Evolutionary conservation across 2,797 vertebrate species (phyloP), one percentile per base, ranked within the genome.

Genomic region (Clarias platycephalus): DNA sequence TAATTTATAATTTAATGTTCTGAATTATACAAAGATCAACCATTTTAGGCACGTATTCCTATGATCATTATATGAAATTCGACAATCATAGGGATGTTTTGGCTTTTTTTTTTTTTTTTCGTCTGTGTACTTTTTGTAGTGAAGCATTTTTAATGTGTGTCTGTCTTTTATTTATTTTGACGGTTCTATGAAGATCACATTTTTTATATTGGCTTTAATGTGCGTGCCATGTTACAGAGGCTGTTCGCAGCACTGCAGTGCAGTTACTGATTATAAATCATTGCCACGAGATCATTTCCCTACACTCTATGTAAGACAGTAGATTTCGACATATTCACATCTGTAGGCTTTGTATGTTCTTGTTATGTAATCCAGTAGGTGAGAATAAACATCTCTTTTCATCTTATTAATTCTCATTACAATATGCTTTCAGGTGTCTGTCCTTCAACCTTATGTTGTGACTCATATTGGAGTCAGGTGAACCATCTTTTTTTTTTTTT

Each of bases 11-110:
- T 83, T 83, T 63, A 83, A 49, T 74, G 18, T 31, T 20, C 58
- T 53, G 70, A 83, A 49, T 80, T 66, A 71, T 20, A 76, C 28
- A 67, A 81, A 28, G 83, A 81, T 58, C 44, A 83, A 28, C 28
- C 18, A 37, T 72, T 83, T 63, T 18, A 24, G 18, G 2, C 18
- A 67, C 13, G 20, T 15, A 68, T 77, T 70, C 34, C 58, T 44
- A 55, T 37, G 55, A 58, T 40, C 37, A 49, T 49, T 3, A 22
- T 28, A 49, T 26, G 6, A 62, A 62, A 60, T 49, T 1, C 4
- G 28, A 26, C 1, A 31, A 5, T 72, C 20, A 55, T 31, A 15
- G 16, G 13, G 24, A 58, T 44, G 18, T 31, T 77, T 58, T 60
- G 49, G 12, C 15, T 55, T 55, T 40, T 40, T 8, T 40, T 40